Percentiles rank a stretch among this genome's conserved stretches.
Evolutionary conservation across 2,888 invertebrate genomes (phyloP).

Genomic region (Erynnis tages): DNA sequence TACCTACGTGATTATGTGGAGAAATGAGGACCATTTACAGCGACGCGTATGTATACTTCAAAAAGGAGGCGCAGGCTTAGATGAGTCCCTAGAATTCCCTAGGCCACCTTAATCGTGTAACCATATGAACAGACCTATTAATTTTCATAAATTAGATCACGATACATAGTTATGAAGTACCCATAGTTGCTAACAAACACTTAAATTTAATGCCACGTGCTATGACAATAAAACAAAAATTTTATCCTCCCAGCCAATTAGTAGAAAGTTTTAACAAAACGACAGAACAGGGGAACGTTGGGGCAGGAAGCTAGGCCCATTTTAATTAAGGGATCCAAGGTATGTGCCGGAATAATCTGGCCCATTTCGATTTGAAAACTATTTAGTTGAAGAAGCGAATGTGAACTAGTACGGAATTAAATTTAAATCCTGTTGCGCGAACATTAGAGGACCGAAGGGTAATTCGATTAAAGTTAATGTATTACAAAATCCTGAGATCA

Average conservation of each 20-base stretch:
- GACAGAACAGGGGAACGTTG: conserved; percentile 35
- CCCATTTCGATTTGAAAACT: conserved; percentile 43
- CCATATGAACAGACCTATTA: too few species aligned
- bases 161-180: too few species aligned
- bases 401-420: conserved; percentile 49
- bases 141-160: too few species aligned
- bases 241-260: conserved; percentile 13
- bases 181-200: background rate
- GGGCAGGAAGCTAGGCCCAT: conserved; percentile 41
- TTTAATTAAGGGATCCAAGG: conserved; percentile 59
- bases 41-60: too few species aligned
- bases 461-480: conserved; percentile 8
- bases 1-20: too few species aligned
- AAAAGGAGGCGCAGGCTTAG: background rate
- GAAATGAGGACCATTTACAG: background rate
- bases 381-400: conserved; percentile 40
- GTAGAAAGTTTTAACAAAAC: conserved; percentile 37
- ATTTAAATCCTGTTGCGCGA: conserved; percentile 37
- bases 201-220: conserved; percentile 12
- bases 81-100: too few species aligned
- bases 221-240: conserved; percentile 20
- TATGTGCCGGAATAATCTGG: conserved; percentile 45
- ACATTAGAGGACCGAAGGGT: background rate
- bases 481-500: conserved; percentile 8
- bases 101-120: too few species aligned